phyloP scores from a whole-genome alignment of 2,113 vertebrate genomes.

The Atractosteus spatula region DNA sequence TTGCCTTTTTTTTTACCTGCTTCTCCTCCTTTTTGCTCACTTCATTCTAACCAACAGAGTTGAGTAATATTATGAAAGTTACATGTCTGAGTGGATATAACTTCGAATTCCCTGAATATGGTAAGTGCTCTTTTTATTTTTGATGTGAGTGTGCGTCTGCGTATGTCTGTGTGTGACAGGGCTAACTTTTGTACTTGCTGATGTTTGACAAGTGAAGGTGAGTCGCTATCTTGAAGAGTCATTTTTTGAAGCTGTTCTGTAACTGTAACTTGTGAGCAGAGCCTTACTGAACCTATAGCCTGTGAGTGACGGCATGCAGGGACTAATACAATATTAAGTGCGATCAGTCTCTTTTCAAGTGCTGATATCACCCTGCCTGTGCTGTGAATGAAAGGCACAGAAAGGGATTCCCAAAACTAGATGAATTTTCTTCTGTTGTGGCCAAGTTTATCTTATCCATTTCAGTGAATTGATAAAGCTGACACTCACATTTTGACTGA shows the following conservation, averaged over 20 bases:
- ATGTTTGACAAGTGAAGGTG: background rate
- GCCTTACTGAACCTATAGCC: constrained; percentile 62
- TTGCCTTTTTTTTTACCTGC: constrained; percentile 38
- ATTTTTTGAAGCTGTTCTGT: constrained; percentile 51
- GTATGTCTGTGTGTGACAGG: constrained; percentile 16
- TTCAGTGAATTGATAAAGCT: constrained; percentile 15
- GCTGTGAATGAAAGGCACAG: constrained; percentile 33
- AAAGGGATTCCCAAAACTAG: constrained; percentile 50
- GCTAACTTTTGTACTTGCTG: no score
- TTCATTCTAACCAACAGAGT: constrained; percentile 62
- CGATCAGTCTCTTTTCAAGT: constrained; percentile 45
- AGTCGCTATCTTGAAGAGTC: no score
- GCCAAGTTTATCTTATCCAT: constrained; percentile 32
- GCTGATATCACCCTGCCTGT: constrained; percentile 27
- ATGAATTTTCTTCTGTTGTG: constrained; percentile 64
- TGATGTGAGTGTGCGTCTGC: constrained; percentile 23
- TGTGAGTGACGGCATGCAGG: constrained; percentile 56
- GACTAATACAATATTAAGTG: constrained; percentile 64
- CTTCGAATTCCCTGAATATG: constrained; percentile 98
- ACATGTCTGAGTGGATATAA: constrained; percentile 97
- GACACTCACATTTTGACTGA: no score
- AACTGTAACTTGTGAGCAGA: constrained; percentile 49
- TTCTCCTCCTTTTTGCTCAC: constrained; percentile 66
- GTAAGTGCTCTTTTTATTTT: constrained; percentile 75
- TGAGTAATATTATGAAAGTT: constrained; percentile 96